A percentile compares a stretch with the other conserved stretches of the same genome.
Conservation (phyloP, 2,888 invertebrate species). For the Synergus itoensis region DNA sequence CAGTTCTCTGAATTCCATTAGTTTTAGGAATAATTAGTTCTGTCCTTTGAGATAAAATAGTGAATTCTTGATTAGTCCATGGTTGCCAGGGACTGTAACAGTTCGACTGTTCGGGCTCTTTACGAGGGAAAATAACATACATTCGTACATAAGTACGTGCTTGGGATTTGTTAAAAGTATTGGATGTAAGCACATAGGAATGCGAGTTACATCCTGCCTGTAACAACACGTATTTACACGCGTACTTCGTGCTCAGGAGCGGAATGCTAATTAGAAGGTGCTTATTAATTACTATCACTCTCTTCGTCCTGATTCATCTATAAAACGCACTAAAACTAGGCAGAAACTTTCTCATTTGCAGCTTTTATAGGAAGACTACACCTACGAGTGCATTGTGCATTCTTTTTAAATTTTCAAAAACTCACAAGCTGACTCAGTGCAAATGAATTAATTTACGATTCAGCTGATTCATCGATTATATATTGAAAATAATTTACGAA, state of each 20-base stretch:
- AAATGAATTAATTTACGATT: background rate
- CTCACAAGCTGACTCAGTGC: background rate
- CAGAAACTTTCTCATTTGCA: background rate
- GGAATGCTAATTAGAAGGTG: conserved; percentile 67
- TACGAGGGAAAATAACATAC: conserved; percentile 38
- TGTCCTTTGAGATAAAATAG: background rate
- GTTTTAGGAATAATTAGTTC: background rate
- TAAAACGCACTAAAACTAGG: conserved; percentile 3
- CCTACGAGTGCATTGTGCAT: background rate
- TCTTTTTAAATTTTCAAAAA: background rate
- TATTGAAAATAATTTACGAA: background rate
- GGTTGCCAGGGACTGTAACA: conserved; percentile 21
- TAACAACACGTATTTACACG: conserved; percentile 62
- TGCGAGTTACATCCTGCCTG: conserved; percentile 68
- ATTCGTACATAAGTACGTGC: conserved; percentile 38
- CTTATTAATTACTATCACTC: conserved; percentile 60
- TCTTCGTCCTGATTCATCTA: conserved; percentile 15
- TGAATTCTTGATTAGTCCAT: conserved; percentile 1
- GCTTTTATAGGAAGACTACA: background rate
- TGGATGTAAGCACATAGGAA: conserved; percentile 59
- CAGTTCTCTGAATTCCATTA: background rate
- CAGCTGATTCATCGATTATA: background rate
- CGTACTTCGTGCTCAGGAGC: conserved; percentile 55
- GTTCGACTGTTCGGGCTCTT: conserved; percentile 18
- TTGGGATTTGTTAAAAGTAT: conserved; percentile 39